A percentile compares a stretch with the other conserved stretches of the same genome.
phyloP scores from a whole-genome alignment of 2,888 invertebrate species.

The Smittia sp. region DNA sequence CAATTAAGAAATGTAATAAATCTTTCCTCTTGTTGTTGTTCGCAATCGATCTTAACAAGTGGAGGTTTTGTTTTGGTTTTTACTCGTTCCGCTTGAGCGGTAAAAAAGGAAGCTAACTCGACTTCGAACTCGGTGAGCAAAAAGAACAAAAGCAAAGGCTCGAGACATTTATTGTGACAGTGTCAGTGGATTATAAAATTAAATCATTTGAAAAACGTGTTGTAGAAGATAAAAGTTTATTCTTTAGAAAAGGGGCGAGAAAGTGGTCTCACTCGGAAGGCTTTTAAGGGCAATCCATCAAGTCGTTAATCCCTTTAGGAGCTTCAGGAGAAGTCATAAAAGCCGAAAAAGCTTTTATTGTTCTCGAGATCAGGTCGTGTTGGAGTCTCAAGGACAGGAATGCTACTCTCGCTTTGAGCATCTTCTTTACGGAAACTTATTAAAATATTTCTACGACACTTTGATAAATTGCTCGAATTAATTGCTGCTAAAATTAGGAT shows the following conservation, averaged over 20 bases:
- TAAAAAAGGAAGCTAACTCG: background rate
- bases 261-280: background rate
- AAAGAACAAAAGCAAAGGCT: background rate
- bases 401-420: background rate
- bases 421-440: conserved; percentile 16
- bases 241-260: conserved; percentile 1
- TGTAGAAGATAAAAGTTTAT: conserved; percentile 27
- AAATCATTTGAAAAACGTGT: conserved; percentile 37
- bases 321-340: background rate
- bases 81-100: background rate
- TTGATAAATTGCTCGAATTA: conserved; percentile 35
- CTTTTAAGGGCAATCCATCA: conserved; percentile 30
- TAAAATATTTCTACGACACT: conserved; percentile 29
- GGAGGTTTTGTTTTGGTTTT: background rate
- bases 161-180: conserved; percentile 27
- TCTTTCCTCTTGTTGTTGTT: conserved; percentile 12
- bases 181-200: conserved; percentile 34
- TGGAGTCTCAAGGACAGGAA: background rate
- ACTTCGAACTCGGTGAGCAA: background rate
- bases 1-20: conserved; percentile 34
- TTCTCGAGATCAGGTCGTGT: background rate
- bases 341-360: background rate
- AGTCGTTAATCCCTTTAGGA: conserved; percentile 24
- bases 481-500: conserved; percentile 6
- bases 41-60: conserved; percentile 17